These are phyloP conservation scores for Oryzias melastigma DNA, from an alignment of 2,113 vertebrate genomes.

Conservation along the genomic window DNA sequence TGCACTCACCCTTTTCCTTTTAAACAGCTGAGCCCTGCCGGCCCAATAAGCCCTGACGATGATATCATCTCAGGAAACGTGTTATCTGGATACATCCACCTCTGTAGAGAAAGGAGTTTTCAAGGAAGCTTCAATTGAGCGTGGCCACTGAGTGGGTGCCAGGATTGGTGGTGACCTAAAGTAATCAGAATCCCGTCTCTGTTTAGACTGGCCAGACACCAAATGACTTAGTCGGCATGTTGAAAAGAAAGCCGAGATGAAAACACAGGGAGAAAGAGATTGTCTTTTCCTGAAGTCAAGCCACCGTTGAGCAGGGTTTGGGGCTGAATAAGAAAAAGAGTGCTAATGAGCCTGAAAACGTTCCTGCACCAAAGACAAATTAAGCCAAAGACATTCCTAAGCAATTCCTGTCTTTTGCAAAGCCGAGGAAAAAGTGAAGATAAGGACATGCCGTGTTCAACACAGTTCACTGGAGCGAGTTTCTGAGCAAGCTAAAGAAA, in stretches of 20 bases:
- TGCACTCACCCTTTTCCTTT: slow-evolving; percentile 9
- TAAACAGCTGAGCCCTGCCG: slow-evolving; percentile 20
- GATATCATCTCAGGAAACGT: slow-evolving; percentile 41
- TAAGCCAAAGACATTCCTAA: slow-evolving; percentile 41
- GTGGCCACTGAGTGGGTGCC: slow-evolving; percentile 44
- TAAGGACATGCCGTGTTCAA: background rate
- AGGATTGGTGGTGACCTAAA: slow-evolving; percentile 50
- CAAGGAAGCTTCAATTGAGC: slow-evolving; percentile 56
- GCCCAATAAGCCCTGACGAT: slow-evolving; percentile 34
- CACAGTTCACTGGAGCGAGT: slow-evolving; percentile 14
- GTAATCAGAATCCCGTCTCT: slow-evolving; percentile 47
- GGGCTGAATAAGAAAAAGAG: slow-evolving; percentile 33
- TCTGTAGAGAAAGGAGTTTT: slow-evolving; percentile 37
- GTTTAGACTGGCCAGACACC: slow-evolving; percentile 61
- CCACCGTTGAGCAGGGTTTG: slow-evolving; percentile 23
- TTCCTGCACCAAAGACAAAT: slow-evolving; percentile 40
- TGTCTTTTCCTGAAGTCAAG: slow-evolving; percentile 58
- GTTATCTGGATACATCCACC: slow-evolving; percentile 48
- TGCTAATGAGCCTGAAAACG: slow-evolving; percentile 69
- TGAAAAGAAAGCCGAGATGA: slow-evolving; percentile 44
- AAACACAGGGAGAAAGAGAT: slow-evolving; percentile 46
- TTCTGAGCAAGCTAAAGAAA: slow-evolving; percentile 23
- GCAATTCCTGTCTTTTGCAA: slow-evolving; percentile 28
- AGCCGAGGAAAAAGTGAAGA: slow-evolving; percentile 27
- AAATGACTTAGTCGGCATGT: slow-evolving; percentile 60